Evolutionary conservation across 2,113 vertebrate genomes (phyloP), one percentile per base, ranked within the genome.

Genomic region (Siniperca chuatsi): DNA sequence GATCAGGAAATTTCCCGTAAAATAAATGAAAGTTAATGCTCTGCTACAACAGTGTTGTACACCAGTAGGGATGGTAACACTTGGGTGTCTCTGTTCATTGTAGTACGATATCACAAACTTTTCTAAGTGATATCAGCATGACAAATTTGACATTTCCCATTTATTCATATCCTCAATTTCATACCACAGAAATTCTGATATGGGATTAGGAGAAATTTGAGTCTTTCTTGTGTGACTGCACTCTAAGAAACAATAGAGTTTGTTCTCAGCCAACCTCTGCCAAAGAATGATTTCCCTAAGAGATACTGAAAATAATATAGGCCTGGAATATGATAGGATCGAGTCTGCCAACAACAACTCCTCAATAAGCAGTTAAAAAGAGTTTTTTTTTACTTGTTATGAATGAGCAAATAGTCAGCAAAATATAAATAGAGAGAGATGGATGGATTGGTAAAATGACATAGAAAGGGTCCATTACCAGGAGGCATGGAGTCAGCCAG

Each of bases 71-170:
- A 33, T 23, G 11, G 20, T 42, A 52, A 10, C 57, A 72, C 35
- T 58, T 78, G 25, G 13, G n/a, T 48, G 13, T 78, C 44, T 60
- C n/a, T 44, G 73, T 42, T 69, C 42, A 25, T 10, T 23, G 35
- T 50, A 55, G 40, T 9, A 40, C 1, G 16, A 48, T 21, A 79
- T 44, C 15, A 57, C 23, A 79, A 60, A 75, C 29, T 16, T 64
- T 29, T 33, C 79, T 81, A 83, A 89, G 4, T 52, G 57, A 87
- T 85, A 86, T 55, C 37, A 70, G 50, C 23, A 71, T 44, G 62
- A 87, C 82, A 82, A 85, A 88, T 86, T 76, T 82, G 81, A 91
- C 57, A 83, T 87, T 88, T 87, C 62, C 88, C 55, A 77, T 81
- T 86, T 55, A 69, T 89, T 75, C 57, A 67, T 29, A 77, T 70